A percentile compares a stretch with the other conserved stretches of the same genome.
phyloP scores from a whole-genome alignment of 2,888 invertebrate species.

The Mimas tiliae region DNA sequence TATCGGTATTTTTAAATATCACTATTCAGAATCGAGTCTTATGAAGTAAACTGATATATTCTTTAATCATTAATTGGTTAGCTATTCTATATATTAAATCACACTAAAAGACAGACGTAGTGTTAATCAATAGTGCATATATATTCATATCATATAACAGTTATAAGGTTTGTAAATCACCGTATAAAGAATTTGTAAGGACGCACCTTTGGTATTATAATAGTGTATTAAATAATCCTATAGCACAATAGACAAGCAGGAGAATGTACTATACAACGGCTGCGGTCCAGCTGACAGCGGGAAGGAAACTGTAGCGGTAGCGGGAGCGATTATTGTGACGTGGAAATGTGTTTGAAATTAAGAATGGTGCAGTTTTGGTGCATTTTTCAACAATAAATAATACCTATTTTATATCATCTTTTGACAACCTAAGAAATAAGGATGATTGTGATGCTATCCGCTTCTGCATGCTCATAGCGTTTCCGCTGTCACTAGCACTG shows the following conservation, averaged over 20 bases:
- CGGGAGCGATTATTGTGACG: slow-evolving; percentile 2
- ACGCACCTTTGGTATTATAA: slow-evolving; percentile 58
- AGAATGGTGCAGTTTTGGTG: slow-evolving; percentile 8
- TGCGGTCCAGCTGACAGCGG: slow-evolving; percentile 12
- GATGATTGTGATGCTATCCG: neutral
- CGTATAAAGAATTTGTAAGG: slow-evolving; percentile 39
- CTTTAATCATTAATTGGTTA: too few relatives aligned
- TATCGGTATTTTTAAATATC: too few relatives aligned
- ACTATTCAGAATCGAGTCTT: neutral
- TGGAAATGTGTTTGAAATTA: neutral
- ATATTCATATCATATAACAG: slow-evolving; percentile 57
- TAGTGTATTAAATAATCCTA: slow-evolving; percentile 25
- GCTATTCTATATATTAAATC: slow-evolving; percentile 5
- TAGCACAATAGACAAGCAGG: slow-evolving; percentile 36
- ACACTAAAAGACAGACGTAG: slow-evolving; percentile 37
- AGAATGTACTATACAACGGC: slow-evolving; percentile 15
- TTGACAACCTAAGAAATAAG: neutral
- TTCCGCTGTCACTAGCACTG: slow-evolving; percentile 11
- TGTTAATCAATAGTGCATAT: slow-evolving; percentile 46
- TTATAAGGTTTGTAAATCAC: slow-evolving; percentile 39
- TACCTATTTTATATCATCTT: neutral
- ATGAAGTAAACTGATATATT: neutral
- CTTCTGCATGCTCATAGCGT: slow-evolving; percentile 3
- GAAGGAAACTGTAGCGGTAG: neutral
- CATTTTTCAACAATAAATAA: slow-evolving; percentile 10